Conservation (phyloP, 1,140 invertebrate genomes). For the roundworm (Caenorhabditis elegans) region WBcel235 BX284605.5:14806501-14807000, state of each 20-base stretch:
- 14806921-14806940: too few relatives aligned
- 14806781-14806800: background rate
- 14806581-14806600: conserved; percentile 26
- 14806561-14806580: background rate
- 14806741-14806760: too few relatives aligned
- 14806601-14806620: background rate
- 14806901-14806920: too few relatives aligned
- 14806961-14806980: too few relatives aligned
- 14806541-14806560: conserved; percentile 28
- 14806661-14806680: background rate
- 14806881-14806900: too few relatives aligned
- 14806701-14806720: conserved; percentile 6
- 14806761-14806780: too few relatives aligned
- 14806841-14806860: too few relatives aligned
- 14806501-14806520: conserved; percentile 9
- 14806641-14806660: background rate
- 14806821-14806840: background rate
- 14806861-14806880: too few relatives aligned
- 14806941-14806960: too few relatives aligned
- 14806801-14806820: background rate
- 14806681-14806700: background rate
- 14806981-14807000: too few relatives aligned
- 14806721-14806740: background rate
- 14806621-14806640: background rate
- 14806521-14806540: background rate